phyloP scores from a whole-genome alignment of 1,140 invertebrate genomes.

The Chrysoperla carnea region DNA sequence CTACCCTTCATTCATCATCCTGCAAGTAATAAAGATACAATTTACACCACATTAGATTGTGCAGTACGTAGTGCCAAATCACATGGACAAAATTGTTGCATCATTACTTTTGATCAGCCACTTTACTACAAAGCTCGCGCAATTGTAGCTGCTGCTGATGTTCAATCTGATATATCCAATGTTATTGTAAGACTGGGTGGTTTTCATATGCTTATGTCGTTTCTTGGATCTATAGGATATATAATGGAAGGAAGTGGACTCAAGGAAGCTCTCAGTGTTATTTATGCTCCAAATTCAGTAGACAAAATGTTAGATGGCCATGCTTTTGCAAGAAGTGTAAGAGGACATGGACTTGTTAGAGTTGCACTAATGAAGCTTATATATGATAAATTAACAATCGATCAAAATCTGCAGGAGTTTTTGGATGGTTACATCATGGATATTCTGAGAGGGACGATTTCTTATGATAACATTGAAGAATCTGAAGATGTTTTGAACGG shows the following conservation, averaged over 20 bases:
- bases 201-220: slow-evolving; percentile 21
- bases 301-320: slow-evolving; percentile 21
- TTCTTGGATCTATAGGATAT: slow-evolving; percentile 20
- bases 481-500: no score
- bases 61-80: slow-evolving; percentile 13
- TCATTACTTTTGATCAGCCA: no score
- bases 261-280: slow-evolving; percentile 15
- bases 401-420: no score
- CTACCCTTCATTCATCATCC: no score
- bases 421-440: slow-evolving; percentile 1
- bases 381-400: no score
- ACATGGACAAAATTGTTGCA: slow-evolving; percentile 7
- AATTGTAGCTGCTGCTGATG: slow-evolving; percentile 8
- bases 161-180: slow-evolving; percentile 5
- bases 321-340: slow-evolving; percentile 16
- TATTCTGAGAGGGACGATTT: no score
- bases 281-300: slow-evolving; percentile 18
- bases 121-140: slow-evolving; percentile 10
- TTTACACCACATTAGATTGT: slow-evolving; percentile 19
- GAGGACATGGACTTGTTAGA: slow-evolving; percentile 19
- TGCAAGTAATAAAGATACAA: slow-evolving; percentile 15
- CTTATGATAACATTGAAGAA: no score
- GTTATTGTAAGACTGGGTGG: slow-evolving; percentile 12
- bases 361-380: slow-evolving; percentile 15
- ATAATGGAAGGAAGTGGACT: slow-evolving; percentile 23